Base-by-base conservation (phyloP, 2,888 invertebrate species). In the Argyra leucocephala region DNA sequence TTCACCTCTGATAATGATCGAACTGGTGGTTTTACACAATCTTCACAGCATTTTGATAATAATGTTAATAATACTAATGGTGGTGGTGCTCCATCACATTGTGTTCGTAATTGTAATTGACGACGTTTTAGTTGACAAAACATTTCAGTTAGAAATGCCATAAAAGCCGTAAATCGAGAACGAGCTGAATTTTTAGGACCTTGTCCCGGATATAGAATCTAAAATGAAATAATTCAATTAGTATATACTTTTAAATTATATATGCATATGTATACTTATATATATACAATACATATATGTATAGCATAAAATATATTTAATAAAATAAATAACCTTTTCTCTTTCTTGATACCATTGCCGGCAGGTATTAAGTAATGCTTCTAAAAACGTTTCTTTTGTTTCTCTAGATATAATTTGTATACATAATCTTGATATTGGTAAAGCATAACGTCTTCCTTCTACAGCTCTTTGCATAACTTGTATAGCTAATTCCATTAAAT, bases 311-410 rank as follows among this genome's bases (percentile, higher is more conserved):
- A 12, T 2, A 57, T 31, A 31, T 31, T 31, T 31, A 31, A 31
- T 26, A 6, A 26, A 31, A 22, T 37, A 10, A 36, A 64, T 59
- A 72, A 86, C 82, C 78, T 87, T 87, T 71, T 88, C 88, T 57
- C 90, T 81, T 80, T 93, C 92, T 78, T 91, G 91, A 81, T 91
- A 93, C 89, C 89, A 90, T 79, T 93, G 92, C 78, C 93, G 90
- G 78, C 92, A 93, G 58, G 89, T 91, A 79, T 94, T 94, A 70
- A 94, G 83, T 70, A 94, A 82, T 57, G 92, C 90, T 81, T 94
- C 94, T 73, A 93, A 83, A 80, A 93, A 94, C 59, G 93, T 93
- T 81, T 92, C 91, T 70, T 88, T 89, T 73, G 86, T 86, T 81
- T 94, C 94, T 78, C 88, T 89, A 83, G 92, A 91, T 71, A 93